Evolutionary conservation across 2,888 invertebrate species (phyloP).

Genomic region (Rosalia funebris): DNA sequence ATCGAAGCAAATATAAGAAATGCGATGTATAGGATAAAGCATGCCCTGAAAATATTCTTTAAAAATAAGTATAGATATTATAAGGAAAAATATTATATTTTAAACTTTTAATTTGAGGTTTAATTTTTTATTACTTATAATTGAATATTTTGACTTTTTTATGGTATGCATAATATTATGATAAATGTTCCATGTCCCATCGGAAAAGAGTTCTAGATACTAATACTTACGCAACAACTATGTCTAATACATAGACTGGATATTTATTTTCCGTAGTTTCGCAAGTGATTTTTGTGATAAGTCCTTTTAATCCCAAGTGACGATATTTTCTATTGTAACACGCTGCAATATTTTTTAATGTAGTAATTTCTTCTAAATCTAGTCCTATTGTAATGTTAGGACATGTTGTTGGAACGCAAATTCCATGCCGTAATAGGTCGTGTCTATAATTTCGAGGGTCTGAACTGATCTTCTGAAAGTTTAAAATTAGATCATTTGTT

Average conservation of each 20-base stretch:
- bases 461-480: constrained; percentile 18
- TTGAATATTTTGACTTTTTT: too few relatives aligned
- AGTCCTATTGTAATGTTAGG: constrained; percentile 24
- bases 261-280: constrained; percentile 30
- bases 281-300: constrained; percentile 29
- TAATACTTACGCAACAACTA: constrained; percentile 41
- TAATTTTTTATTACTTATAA: too few relatives aligned
- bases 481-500: not conserved
- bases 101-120: too few relatives aligned
- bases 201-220: too few relatives aligned
- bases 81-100: too few relatives aligned
- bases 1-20: constrained; percentile 45
- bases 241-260: constrained; percentile 40
- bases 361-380: too few relatives aligned
- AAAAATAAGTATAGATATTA: too few relatives aligned
- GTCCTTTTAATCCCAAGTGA: constrained; percentile 34
- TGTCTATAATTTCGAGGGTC: constrained; percentile 37
- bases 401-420: constrained; percentile 39
- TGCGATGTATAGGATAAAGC: too few relatives aligned
- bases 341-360: constrained; percentile 16
- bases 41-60: too few relatives aligned
- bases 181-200: too few relatives aligned
- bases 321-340: constrained; percentile 39
- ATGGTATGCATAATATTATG: too few relatives aligned
- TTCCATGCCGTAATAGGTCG: constrained; percentile 35